phyloP scores from a whole-genome alignment of 2,113 vertebrate genomes.

The Apodemus sylvaticus region DNA sequence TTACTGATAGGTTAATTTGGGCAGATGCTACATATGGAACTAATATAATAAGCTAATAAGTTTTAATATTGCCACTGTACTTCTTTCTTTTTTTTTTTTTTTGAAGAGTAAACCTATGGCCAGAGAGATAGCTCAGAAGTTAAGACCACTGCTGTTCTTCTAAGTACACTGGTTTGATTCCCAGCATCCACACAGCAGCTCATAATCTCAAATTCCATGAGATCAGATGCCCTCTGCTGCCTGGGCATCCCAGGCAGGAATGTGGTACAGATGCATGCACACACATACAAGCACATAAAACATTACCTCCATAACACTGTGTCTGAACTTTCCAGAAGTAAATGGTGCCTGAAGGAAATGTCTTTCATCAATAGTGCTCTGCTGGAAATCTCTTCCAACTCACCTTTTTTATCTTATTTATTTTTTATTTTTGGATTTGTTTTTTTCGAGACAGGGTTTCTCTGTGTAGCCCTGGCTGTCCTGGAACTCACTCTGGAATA shows the following conservation, averaged over 20 bases:
- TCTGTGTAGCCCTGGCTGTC: too few species aligned
- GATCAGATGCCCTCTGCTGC: background rate
- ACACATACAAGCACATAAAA: background rate
- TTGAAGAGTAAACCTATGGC: background rate
- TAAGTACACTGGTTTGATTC: background rate
- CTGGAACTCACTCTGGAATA: too few species aligned
- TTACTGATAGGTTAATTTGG: background rate
- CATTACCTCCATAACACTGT: background rate
- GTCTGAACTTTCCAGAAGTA: background rate
- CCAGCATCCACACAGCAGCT: background rate
- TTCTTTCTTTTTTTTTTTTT: background rate
- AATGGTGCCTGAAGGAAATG: background rate
- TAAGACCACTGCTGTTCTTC: background rate
- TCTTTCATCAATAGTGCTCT: background rate
- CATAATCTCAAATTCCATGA: background rate
- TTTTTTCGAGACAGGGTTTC: too few species aligned
- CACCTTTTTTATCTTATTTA: background rate
- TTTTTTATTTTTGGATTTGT: too few species aligned
- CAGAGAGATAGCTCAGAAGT: background rate
- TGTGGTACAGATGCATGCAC: background rate
- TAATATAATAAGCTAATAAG: background rate
- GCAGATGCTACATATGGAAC: background rate
- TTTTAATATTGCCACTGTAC: background rate
- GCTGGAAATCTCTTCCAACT: background rate
- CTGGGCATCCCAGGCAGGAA: background rate